phyloP scores from a whole-genome alignment of 2,888 invertebrate genomes.

The Megaustenia siamemsis region DNA sequence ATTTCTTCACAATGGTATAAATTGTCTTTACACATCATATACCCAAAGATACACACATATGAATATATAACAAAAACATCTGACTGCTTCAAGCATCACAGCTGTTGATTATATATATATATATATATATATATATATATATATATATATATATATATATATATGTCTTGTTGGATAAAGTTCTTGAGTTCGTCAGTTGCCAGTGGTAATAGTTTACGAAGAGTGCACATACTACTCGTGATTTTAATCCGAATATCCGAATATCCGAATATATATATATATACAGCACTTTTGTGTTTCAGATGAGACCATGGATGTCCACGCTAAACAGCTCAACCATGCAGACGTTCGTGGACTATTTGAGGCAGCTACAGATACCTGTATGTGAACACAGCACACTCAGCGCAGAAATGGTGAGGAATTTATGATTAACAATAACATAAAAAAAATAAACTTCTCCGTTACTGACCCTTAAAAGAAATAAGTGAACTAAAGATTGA shows the following conservation, averaged over 20 bases:
- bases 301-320: background rate
- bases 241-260: background rate
- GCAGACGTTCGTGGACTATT: background rate
- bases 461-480: too few relatives aligned
- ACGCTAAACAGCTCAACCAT: background rate
- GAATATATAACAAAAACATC: too few relatives aligned
- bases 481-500: too few relatives aligned
- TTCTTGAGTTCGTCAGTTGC: background rate
- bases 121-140: too few relatives aligned
- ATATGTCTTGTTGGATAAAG: background rate
- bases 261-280: background rate
- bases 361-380: background rate
- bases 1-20: too few relatives aligned
- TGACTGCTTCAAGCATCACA: too few relatives aligned
- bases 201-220: background rate
- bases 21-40: too few relatives aligned
- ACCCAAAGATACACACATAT: too few relatives aligned
- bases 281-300: background rate
- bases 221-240: background rate
- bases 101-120: too few relatives aligned
- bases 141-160: too few relatives aligned
- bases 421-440: too few relatives aligned
- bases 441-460: too few relatives aligned
- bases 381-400: background rate
- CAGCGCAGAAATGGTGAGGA: background rate